Evolutionary conservation across 2,888 invertebrate species (phyloP).

Genomic region (Cantharis flavilabris): DNA sequence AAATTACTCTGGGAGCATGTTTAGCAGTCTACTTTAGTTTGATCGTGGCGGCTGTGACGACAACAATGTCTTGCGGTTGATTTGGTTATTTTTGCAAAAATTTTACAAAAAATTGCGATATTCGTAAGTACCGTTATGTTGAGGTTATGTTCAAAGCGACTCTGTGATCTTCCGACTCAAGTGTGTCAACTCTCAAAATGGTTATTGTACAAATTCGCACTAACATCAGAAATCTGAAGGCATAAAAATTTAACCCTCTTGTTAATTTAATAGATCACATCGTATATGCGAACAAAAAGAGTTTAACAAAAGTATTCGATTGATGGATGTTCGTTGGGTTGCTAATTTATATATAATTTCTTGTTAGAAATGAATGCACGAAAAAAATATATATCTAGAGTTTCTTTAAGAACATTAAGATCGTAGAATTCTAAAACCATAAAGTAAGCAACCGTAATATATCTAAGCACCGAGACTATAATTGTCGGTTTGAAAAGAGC

Average conservation of each 20-base stretch:
- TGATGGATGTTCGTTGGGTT: not conserved
- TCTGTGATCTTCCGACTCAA: not conserved
- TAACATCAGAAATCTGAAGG: not conserved
- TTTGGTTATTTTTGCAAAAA: conserved; percentile 26
- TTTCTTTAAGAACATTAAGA: conserved; percentile 14
- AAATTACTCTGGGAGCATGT: conserved; percentile 58
- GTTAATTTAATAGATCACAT: not conserved
- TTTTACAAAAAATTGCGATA: conserved; percentile 9
- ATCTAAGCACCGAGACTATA: conserved; percentile 52
- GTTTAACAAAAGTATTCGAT: not conserved
- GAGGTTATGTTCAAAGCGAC: conserved; percentile 19
- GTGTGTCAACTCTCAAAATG: not conserved
- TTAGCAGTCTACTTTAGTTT: conserved; percentile 55
- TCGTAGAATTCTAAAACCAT: conserved; percentile 31
- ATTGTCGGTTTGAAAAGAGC: conserved; percentile 51
- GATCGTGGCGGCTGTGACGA: conserved; percentile 51
- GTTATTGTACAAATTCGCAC: not conserved
- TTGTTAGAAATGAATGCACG: not conserved
- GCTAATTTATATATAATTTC: conserved; percentile 29
- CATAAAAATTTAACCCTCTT: not conserved
- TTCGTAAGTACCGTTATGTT: conserved; percentile 17
- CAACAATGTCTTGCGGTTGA: conserved; percentile 44
- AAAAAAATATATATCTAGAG: not conserved
- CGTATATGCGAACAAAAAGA: not conserved
- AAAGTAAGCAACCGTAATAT: conserved; percentile 45